Evolutionary conservation across 2,797 vertebrate species (phyloP).

Genomic region (Hypotaenidia okinawae): DNA sequence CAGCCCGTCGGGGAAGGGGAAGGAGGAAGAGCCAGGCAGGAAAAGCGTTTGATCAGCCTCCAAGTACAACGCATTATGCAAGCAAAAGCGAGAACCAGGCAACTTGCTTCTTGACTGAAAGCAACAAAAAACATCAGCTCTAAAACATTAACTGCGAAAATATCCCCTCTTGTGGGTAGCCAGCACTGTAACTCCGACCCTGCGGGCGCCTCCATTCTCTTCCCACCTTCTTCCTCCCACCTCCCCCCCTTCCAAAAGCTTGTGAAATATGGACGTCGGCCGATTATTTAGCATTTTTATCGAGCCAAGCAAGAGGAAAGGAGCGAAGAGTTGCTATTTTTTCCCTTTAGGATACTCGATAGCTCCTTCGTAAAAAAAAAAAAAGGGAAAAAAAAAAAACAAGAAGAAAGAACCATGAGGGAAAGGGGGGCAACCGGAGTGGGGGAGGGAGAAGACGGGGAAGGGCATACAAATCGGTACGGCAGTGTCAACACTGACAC

Average conservation of each 20-base stretch:
- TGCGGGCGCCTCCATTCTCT: neutral
- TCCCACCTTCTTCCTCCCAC: neutral
- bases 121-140: conserved; percentile 17
- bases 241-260: neutral
- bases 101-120: conserved; percentile 50
- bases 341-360: neutral
- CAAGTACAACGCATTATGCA: conserved; percentile 68
- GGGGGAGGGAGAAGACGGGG: neutral
- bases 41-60: conserved; percentile 54
- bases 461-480: conserved; percentile 24
- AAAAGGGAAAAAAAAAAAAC: no score
- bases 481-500: conserved; percentile 62
- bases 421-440: neutral
- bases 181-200: neutral
- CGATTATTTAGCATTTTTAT: conserved; percentile 64
- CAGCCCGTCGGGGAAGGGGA: neutral
- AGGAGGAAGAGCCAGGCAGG: conserved; percentile 25
- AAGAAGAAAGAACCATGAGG: neutral
- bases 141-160: neutral
- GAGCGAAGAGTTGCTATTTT: neutral
- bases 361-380: neutral
- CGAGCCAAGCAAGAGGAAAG: neutral
- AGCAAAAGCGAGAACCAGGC: conserved; percentile 46
- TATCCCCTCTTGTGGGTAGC: neutral
- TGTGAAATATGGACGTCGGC: conserved; percentile 66